Conservation (phyloP, 2,113 vertebrate genomes). For the Pelobates fuscus region DNA sequence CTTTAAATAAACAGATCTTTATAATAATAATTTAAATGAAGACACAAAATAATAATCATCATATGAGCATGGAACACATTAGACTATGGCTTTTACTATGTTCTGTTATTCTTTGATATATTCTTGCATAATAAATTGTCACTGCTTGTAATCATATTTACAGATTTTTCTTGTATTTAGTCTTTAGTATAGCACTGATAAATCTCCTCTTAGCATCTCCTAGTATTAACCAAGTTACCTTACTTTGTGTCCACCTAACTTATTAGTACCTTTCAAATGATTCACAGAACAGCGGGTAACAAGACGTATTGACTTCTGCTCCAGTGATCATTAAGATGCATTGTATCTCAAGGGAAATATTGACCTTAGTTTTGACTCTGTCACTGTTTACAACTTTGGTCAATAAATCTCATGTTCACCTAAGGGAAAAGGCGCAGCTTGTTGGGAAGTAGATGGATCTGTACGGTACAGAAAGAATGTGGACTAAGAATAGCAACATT, state of each 20-base stretch:
- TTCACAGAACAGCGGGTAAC: conserved; percentile 43
- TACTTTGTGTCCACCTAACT: conserved; percentile 16
- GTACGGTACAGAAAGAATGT: conserved; percentile 16
- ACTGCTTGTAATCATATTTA: no score
- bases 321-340: conserved; percentile 50
- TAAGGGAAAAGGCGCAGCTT: conserved; percentile 31
- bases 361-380: conserved; percentile 51
- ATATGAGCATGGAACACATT: no score
- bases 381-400: conserved; percentile 51
- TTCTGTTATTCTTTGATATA: no score
- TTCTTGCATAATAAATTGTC: no score
- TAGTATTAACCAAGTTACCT: neutral
- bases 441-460: conserved; percentile 31
- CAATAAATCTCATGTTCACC: conserved; percentile 51
- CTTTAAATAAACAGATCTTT: no score
- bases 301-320: conserved; percentile 50
- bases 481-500: neutral
- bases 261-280: conserved; percentile 48
- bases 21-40: no score
- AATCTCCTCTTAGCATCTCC: neutral
- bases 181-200: neutral
- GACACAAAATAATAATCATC: no score
- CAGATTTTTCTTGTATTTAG: no score
- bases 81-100: no score
- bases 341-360: conserved; percentile 50